Evolutionary conservation across 2,113 vertebrate species (phyloP).

Genomic region (Pandion haliaetus): DNA sequence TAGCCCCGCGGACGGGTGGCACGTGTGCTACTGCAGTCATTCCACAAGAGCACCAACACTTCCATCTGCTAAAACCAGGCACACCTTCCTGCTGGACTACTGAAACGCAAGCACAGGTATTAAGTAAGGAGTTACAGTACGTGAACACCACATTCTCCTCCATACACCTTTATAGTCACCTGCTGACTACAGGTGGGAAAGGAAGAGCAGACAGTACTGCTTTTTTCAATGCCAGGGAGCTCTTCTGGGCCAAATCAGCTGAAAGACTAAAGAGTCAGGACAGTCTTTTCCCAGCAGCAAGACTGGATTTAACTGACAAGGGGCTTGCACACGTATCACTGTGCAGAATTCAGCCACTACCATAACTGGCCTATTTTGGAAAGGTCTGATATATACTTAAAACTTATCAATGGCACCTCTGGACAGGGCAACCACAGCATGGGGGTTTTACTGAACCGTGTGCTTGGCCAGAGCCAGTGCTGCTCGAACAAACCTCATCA

Average conservation of each 20-base stretch:
- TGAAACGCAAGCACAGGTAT: neutral
- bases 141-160: neutral
- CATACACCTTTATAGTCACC: rapidly evolving
- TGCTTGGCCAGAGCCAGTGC: neutral
- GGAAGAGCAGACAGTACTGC: rapidly evolving
- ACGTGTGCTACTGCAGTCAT: rapidly evolving
- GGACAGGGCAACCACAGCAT: neutral
- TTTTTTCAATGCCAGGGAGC: neutral
- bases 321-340: rapidly evolving
- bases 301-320: neutral
- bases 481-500: neutral
- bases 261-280: neutral
- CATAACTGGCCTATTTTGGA: rapidly evolving
- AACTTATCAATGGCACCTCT: neutral
- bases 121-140: neutral
- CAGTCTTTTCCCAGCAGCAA: neutral
- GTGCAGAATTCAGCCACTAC: neutral
- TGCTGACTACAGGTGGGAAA: neutral
- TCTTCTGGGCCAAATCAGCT: neutral
- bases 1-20: rapidly evolving
- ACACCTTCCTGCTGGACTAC: neutral
- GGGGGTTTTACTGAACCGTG: rapidly evolving
- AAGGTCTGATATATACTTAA: neutral
- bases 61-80: neutral
- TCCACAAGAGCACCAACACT: too few relatives aligned